These are phyloP conservation scores for Mythimna impura DNA, from an alignment of 2,888 invertebrate species.

Conservation along the genomic window DNA sequence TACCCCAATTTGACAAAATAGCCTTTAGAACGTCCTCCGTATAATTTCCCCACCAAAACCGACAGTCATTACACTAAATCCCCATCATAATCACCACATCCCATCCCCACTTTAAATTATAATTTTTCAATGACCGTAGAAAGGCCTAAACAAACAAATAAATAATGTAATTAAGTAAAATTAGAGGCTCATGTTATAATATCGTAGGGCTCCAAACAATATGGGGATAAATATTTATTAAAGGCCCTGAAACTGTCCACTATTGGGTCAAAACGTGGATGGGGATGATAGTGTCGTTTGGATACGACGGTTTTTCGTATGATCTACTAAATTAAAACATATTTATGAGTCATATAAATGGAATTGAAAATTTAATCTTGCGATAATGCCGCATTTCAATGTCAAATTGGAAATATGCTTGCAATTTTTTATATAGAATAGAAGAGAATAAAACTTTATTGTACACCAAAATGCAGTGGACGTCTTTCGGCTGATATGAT, in stretches of 20 bases:
- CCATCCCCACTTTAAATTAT: constrained; percentile 49
- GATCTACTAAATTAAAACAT: not conserved
- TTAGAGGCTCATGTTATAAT: constrained; percentile 75
- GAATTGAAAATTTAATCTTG: too few species aligned
- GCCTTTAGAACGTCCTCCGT: not conserved
- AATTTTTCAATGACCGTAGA: constrained; percentile 59
- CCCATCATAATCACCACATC: constrained; percentile 38
- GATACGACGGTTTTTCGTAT: constrained; percentile 65
- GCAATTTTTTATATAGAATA: too few species aligned
- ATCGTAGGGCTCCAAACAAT: constrained; percentile 79
- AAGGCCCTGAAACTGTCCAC: constrained; percentile 85
- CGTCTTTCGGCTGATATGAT: too few species aligned
- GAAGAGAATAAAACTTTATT: too few species aligned
- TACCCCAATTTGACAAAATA: not conserved
- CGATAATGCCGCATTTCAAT: too few species aligned
- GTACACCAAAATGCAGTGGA: too few species aligned
- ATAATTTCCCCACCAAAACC: constrained; percentile 26
- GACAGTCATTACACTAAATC: constrained; percentile 28
- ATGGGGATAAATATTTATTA: constrained; percentile 89
- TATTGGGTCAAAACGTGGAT: constrained; percentile 79
- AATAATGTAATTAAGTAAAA: constrained; percentile 84
- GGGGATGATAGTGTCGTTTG: constrained; percentile 54
- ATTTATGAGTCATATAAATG: too few species aligned
- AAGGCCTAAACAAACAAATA: constrained; percentile 83
- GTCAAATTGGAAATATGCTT: too few species aligned